A percentile compares a stretch with the other conserved stretches of the same genome.
Evolutionary conservation across 2,888 invertebrate genomes (phyloP).

Genomic region (Steromphala cineraria): DNA sequence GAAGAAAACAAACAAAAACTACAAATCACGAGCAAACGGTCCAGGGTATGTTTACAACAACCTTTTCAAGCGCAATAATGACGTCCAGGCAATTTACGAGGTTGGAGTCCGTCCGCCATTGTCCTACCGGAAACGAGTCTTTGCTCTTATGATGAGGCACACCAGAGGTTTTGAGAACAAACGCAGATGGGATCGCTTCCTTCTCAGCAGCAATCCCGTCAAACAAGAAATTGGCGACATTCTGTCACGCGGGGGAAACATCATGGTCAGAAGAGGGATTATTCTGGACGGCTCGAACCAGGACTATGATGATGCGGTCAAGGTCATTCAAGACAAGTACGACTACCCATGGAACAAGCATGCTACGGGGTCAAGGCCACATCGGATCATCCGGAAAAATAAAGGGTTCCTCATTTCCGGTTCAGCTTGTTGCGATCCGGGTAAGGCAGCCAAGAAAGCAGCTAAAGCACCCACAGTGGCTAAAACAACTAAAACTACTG

Average conservation of each 20-base stretch:
- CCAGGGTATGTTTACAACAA: not conserved
- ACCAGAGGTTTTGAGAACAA: not conserved
- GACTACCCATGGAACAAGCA: not conserved
- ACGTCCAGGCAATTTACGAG: not conserved
- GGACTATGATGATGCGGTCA: not conserved
- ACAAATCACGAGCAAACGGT: not conserved
- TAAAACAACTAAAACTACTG: not conserved
- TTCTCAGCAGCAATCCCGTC: not conserved
- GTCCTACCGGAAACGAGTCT: not conserved
- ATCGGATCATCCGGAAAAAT: not conserved
- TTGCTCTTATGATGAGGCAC: not conserved
- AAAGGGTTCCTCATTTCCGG: slow-evolving; percentile 6
- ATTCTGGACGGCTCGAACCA: not conserved
- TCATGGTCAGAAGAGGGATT: slow-evolving; percentile 1
- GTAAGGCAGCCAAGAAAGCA: not conserved
- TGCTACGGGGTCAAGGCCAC: not conserved
- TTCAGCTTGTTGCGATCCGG: not conserved
- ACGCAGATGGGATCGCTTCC: not conserved
- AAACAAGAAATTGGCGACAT: not conserved
- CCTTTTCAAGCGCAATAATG: not conserved
- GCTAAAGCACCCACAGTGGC: not conserved
- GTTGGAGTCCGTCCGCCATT: not conserved
- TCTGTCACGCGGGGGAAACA: not conserved
- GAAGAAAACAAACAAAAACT: not conserved
- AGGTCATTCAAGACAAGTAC: not conserved